Base-by-base conservation (phyloP, 2,113 vertebrate species). In the Nestor notabilis region DNA sequence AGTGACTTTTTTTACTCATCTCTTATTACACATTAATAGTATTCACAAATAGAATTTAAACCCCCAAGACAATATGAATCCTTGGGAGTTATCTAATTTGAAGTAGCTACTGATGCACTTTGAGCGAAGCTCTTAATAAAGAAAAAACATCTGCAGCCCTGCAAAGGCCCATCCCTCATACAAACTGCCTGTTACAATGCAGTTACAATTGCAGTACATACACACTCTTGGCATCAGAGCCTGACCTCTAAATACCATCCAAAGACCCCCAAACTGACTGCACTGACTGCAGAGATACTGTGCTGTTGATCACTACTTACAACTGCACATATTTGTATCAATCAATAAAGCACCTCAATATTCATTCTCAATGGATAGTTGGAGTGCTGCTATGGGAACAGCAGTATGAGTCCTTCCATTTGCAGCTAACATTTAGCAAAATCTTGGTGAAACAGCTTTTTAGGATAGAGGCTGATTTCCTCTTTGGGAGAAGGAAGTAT, bases 301-400 rank as follows among this genome's bases (percentile, higher is more conserved):
- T 60, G 68, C 65, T 63, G 39, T n/a, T 29, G 29, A 24, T 6
- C 17, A 8, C 13, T 15, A 4, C 10, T 52, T 13, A 17, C 23
- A 69, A 0, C 17, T 7, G 5, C 13, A 6, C 0, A 4, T 13
- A 8, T 50, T 10, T 17, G 53, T 21, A 37, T 49, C 37, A 50
- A 18, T 35, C 58, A 43, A 7, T 12, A 46, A 64, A 47, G 60
- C 37, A 14, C 49, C 39, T 61, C 33, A 15, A 6, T 18, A 20
- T 50, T 76, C 33, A 27, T 3, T 2, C 13, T 24, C 13, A 19
- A 0, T 9, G 71, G 43, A 31, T 13, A 50, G 44, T 25, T 70
- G 78, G 35, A 39, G 74, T 13, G 43, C 49, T 77, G 71, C 35
- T 61, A 13, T 3, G n/a, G 81, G 11, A 70, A 49, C 0, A 25